Evolutionary conservation across 1,140 invertebrate species (phyloP).

Genomic region (Gonioctena quinquepunctata): DNA sequence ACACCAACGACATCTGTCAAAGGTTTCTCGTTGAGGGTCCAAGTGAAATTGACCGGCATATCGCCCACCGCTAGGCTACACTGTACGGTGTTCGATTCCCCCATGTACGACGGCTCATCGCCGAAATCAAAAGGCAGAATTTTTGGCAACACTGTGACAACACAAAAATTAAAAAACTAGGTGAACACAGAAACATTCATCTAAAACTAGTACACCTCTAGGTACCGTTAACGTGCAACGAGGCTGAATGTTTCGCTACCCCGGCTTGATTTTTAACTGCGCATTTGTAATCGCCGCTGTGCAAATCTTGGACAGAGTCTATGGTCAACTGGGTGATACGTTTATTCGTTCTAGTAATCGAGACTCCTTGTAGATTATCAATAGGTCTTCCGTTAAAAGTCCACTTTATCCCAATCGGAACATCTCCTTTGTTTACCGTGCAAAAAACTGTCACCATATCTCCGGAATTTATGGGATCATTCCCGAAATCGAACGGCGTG

Average conservation of each 20-base stretch:
- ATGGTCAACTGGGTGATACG: slow-evolving; percentile 69
- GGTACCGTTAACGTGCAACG: slow-evolving; percentile 67
- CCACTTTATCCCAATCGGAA: slow-evolving; percentile 61
- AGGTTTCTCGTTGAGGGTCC: slow-evolving; percentile 55
- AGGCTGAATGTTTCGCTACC: slow-evolving; percentile 61
- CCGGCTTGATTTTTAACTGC: slow-evolving; percentile 71
- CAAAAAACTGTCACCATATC: slow-evolving; percentile 62
- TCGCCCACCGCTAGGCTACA: slow-evolving; percentile 41
- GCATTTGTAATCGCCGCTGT: slow-evolving; percentile 71
- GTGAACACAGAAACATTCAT: slow-evolving; percentile 23
- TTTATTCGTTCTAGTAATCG: slow-evolving; percentile 63
- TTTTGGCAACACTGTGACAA: slow-evolving; percentile 56
- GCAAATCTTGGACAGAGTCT: slow-evolving; percentile 60
- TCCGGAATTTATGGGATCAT: slow-evolving; percentile 60
- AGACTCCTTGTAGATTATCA: slow-evolving; percentile 37
- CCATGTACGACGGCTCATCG: slow-evolving; percentile 58
- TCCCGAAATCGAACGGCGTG: slow-evolving; percentile 58
- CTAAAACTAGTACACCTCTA: slow-evolving; percentile 31
- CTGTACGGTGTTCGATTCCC: slow-evolving; percentile 47
- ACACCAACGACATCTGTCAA: slow-evolving; percentile 23
- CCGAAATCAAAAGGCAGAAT: slow-evolving; percentile 69
- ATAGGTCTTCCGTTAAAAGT: slow-evolving; percentile 42
- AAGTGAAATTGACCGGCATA: slow-evolving; percentile 48
- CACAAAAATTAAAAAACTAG: slow-evolving; percentile 22
- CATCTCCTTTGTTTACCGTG: slow-evolving; percentile 62